Percentiles rank a stretch among this genome's conserved stretches.
Conservation (phyloP, 2,797 vertebrate genomes). For the Odontamblyopus rebecca region DNA sequence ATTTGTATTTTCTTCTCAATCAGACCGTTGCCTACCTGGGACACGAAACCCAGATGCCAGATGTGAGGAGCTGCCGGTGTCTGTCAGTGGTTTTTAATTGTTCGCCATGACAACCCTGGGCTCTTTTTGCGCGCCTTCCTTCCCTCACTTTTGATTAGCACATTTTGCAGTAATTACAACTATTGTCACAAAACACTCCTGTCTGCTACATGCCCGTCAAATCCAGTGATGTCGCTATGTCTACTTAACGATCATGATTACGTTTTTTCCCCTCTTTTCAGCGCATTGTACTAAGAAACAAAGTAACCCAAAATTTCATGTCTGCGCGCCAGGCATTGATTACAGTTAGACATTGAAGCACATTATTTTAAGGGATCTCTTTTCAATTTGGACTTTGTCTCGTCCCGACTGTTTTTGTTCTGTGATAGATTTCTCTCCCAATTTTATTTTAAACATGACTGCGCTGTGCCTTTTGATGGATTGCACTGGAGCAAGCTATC, state of each 20-base stretch:
- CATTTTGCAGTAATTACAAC: slow-evolving; percentile 73
- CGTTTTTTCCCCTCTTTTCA: slow-evolving; percentile 39
- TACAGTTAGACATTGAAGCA: slow-evolving; percentile 60
- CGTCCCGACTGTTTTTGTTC: slow-evolving; percentile 48
- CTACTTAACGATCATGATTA: slow-evolving; percentile 72
- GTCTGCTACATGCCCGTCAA: slow-evolving; percentile 60
- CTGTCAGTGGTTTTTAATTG: slow-evolving; percentile 53
- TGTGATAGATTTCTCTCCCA: slow-evolving; percentile 35
- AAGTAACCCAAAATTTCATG: slow-evolving; percentile 70
- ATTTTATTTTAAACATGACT: slow-evolving; percentile 44
- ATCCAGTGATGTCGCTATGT: slow-evolving; percentile 62
- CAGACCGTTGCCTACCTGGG: slow-evolving; percentile 40
- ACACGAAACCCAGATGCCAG: slow-evolving; percentile 28
- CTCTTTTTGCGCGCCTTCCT: slow-evolving; percentile 30
- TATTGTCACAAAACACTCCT: slow-evolving; percentile 66
- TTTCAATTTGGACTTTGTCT: slow-evolving; percentile 52
- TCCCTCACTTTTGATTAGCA: slow-evolving; percentile 63
- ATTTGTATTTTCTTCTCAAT: slow-evolving; percentile 40
- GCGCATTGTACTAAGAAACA: slow-evolving; percentile 60
- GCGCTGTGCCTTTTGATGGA: slow-evolving; percentile 31
- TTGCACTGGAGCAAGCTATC: slow-evolving; percentile 29
- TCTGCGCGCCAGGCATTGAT: slow-evolving; percentile 71
- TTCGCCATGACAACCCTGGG: slow-evolving; percentile 48
- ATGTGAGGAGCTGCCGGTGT: slow-evolving; percentile 30
- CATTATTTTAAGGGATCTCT: slow-evolving; percentile 47